Percentiles rank a stretch among this genome's conserved stretches.
phyloP scores from a whole-genome alignment of 2,113 vertebrate genomes.

The Chionodraco myersi region DNA sequence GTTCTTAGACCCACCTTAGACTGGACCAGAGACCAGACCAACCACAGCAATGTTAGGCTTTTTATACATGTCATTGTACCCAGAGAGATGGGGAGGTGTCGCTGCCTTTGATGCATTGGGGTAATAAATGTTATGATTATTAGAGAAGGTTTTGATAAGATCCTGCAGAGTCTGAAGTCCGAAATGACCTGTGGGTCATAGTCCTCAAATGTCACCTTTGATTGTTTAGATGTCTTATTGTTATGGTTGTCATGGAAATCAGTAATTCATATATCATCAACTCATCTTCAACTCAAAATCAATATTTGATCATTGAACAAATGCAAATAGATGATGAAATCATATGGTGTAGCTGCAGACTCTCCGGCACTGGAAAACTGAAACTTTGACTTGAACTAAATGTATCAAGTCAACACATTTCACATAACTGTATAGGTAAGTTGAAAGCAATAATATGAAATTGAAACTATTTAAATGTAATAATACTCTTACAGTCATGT shows the following conservation, averaged over 20 bases:
- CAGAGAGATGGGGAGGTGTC: slow-evolving; percentile 1
- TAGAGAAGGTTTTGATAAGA: slow-evolving; percentile 54
- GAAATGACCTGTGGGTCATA: background rate
- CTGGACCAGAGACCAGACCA: slow-evolving; percentile 12
- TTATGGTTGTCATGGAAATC: slow-evolving; percentile 14
- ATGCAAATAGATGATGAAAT: background rate
- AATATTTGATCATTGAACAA: background rate
- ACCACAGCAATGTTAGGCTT: slow-evolving; percentile 1
- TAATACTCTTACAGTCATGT: no score
- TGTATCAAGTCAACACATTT: no score
- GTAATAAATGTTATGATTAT: slow-evolving; percentile 50
- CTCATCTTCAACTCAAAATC: background rate
- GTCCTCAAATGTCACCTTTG: background rate
- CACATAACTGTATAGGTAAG: no score
- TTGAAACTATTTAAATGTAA: no score
- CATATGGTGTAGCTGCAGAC: background rate
- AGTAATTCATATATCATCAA: no score
- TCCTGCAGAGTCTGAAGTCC: background rate
- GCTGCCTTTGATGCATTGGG: background rate
- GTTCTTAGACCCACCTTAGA: slow-evolving; percentile 44
- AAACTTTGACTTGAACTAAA: no score
- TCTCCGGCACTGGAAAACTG: no score
- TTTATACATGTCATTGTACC: slow-evolving; percentile 51
- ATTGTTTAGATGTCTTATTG: background rate
- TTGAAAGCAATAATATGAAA: no score